A percentile compares a stretch with the other conserved stretches of the same genome.
Conservation (phyloP, 2,113 vertebrate species). For the Semicossyphus pulcher region DNA sequence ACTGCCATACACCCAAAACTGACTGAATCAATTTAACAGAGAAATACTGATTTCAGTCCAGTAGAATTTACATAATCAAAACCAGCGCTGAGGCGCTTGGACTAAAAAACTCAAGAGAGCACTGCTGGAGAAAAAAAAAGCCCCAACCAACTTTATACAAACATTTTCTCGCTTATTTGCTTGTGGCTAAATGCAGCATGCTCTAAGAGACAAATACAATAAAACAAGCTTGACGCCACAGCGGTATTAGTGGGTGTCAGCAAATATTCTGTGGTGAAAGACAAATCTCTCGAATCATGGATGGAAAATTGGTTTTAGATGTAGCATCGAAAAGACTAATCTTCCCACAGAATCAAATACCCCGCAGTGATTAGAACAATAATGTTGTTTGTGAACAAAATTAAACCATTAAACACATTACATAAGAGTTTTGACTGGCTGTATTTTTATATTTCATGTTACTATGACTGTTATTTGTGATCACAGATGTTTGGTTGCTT, state of each 20-base stretch:
- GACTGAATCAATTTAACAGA: conserved; percentile 28
- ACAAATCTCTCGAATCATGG: conserved; percentile 35
- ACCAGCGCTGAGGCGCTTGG: conserved; percentile 27
- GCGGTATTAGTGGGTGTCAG: conserved; percentile 40
- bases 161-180: conserved; percentile 48
- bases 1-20: conserved; percentile 14
- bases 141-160: conserved; percentile 31
- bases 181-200: conserved; percentile 36
- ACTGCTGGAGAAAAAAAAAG: conserved; percentile 21
- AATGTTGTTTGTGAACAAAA: background rate
- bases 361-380: conserved; percentile 4
- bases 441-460: conserved; percentile 5
- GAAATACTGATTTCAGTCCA: conserved; percentile 26
- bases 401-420: background rate
- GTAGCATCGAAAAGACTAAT: conserved; percentile 8
- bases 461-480: conserved; percentile 17
- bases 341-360: background rate
- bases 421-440: background rate
- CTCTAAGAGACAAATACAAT: conserved; percentile 38
- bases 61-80: conserved; percentile 47
- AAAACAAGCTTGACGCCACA: conserved; percentile 49
- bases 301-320: conserved; percentile 9
- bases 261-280: conserved; percentile 43
- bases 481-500: conserved; percentile 41
- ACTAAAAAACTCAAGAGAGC: conserved; percentile 5